Conservation (phyloP, 2,888 invertebrate species). For the Leucoma salicis region DNA sequence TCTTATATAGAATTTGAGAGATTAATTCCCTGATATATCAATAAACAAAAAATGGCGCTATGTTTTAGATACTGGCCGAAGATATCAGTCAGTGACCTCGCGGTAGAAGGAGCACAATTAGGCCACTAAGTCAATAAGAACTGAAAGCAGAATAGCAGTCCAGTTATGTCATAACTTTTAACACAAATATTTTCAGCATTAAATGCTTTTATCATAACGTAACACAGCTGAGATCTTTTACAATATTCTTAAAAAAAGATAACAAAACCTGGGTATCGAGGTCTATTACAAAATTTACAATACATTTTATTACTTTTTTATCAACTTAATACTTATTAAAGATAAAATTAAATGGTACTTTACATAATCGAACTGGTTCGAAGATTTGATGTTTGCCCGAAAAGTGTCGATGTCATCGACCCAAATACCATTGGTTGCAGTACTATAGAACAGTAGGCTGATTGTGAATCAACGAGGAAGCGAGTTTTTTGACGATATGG, state of each 20-base stretch:
- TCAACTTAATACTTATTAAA: constrained; percentile 21
- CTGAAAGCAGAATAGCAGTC: no score
- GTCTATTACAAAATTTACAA: constrained; percentile 17
- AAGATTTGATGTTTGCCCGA: constrained; percentile 15
- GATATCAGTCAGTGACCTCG: no score
- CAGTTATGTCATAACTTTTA: no score
- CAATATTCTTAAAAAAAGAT: constrained; percentile 6
- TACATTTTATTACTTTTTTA: constrained; percentile 26
- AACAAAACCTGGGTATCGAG: background rate
- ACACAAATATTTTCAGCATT: no score
- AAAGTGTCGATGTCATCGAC: constrained; percentile 53
- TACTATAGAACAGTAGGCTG: constrained; percentile 56
- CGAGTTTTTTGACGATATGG: constrained; percentile 65
- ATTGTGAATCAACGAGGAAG: constrained; percentile 69
- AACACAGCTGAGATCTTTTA: constrained; percentile 1
- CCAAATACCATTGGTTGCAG: constrained; percentile 59
- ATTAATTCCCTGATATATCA: no score
- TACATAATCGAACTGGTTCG: constrained; percentile 24
- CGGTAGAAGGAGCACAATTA: no score
- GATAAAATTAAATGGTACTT: constrained; percentile 18
- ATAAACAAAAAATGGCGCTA: no score
- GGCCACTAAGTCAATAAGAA: no score
- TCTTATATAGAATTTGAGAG: no score
- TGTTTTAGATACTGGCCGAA: no score
- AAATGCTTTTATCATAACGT: constrained; percentile 1